Evolutionary conservation across 2,888 invertebrate genomes (phyloP).

Genomic region (Zygaena filipendulae): DNA sequence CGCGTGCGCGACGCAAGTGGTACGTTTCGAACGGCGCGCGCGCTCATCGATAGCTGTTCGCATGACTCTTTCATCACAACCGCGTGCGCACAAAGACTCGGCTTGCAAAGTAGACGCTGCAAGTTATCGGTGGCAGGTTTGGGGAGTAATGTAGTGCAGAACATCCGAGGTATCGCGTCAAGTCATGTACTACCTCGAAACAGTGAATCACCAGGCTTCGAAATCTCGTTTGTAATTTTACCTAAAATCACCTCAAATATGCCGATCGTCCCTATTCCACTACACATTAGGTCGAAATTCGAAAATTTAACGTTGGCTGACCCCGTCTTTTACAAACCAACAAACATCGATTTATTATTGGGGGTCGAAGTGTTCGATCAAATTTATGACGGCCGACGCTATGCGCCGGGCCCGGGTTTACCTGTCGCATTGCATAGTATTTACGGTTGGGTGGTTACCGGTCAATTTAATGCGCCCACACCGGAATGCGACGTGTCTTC

Average conservation of each 20-base stretch:
- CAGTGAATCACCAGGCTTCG: neutral
- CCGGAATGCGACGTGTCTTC: neutral
- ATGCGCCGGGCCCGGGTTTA: neutral
- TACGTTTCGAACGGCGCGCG: neutral
- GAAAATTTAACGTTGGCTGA: constrained; percentile 1
- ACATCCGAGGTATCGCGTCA: constrained; percentile 3
- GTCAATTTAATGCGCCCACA: constrained; percentile 1
- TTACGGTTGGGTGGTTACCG: constrained; percentile 8
- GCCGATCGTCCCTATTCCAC: constrained; percentile 1
- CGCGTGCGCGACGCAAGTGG: neutral
- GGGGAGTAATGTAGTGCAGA: constrained; percentile 1
- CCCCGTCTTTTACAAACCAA: no score
- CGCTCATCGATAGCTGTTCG: constrained; percentile 6
- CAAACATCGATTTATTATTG: no score
- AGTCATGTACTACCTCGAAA: constrained; percentile 4
- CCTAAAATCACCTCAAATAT: neutral
- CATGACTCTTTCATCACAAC: constrained; percentile 7
- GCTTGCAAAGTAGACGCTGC: constrained; percentile 4
- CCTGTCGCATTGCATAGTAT: constrained; percentile 7
- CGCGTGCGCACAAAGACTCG: constrained; percentile 4
- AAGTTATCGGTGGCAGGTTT: constrained; percentile 2
- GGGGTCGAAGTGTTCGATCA: no score
- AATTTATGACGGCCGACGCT: neutral
- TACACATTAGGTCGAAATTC: neutral
- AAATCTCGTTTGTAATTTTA: neutral